phyloP scores from a whole-genome alignment of 2,888 invertebrate species.

The Apotomis turbidana region DNA sequence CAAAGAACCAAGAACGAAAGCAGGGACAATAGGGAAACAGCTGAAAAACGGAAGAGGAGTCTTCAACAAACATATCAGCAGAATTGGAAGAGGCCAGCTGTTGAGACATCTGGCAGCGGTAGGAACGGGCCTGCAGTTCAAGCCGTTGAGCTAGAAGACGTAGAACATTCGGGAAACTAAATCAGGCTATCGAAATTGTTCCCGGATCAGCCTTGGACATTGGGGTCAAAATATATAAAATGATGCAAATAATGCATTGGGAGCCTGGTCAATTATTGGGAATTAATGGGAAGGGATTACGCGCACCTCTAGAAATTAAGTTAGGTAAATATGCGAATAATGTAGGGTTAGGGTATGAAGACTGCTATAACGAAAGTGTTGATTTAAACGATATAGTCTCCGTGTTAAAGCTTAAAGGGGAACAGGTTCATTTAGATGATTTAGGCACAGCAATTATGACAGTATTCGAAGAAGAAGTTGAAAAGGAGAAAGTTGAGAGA shows the following conservation, averaged over 20 bases:
- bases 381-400: too few species aligned
- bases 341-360: too few species aligned
- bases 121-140: too few species aligned
- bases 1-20: neutral
- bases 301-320: neutral
- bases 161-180: slow-evolving; percentile 28
- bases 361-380: too few species aligned
- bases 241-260: slow-evolving; percentile 36
- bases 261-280: slow-evolving; percentile 18
- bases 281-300: slow-evolving; percentile 15
- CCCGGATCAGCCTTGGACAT: slow-evolving; percentile 23
- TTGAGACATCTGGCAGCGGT: too few species aligned
- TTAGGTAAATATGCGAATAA: too few species aligned
- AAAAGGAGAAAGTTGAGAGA: neutral
- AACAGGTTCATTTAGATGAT: neutral
- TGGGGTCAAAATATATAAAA: slow-evolving; percentile 8
- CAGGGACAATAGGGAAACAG: neutral
- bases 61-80: neutral
- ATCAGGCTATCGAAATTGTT: slow-evolving; percentile 1
- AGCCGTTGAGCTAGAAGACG: neutral
- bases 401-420: neutral
- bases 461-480: slow-evolving; percentile 7
- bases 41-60: neutral
- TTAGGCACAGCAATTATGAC: neutral
- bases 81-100: slow-evolving; percentile 1